Conservation (phyloP, 2,113 vertebrate species). For the Embiotoca jacksoni region DNA sequence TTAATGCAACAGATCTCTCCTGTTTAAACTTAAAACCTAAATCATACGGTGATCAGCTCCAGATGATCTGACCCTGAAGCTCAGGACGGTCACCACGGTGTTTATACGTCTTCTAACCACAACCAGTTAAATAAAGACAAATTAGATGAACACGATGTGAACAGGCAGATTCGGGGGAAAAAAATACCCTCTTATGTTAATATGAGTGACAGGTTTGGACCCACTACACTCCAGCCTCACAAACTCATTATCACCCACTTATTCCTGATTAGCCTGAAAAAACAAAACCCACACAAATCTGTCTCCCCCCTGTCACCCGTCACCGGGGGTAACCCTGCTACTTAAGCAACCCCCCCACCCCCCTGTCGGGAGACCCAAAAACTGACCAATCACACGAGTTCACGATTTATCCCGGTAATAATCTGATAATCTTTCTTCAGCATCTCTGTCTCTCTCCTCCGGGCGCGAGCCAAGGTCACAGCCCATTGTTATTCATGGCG, state of each 20-base stretch:
- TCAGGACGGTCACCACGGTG: background rate
- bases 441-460: conserved; percentile 21
- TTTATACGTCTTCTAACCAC: too few relatives aligned
- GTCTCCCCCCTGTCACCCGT: background rate
- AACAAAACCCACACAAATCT: too few relatives aligned
- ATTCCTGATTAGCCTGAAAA: conserved; percentile 58
- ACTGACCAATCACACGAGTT: conserved; percentile 56
- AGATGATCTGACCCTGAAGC: background rate
- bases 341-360: conserved; percentile 1
- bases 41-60: too few relatives aligned
- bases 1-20: too few relatives aligned
- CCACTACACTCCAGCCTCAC: background rate
- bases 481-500: conserved; percentile 66
- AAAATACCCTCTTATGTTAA: background rate
- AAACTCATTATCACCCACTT: conserved; percentile 40
- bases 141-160: too few relatives aligned
- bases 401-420: conserved; percentile 53
- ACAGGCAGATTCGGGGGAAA: too few relatives aligned
- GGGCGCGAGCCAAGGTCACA: conserved; percentile 64
- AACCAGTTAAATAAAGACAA: too few relatives aligned
- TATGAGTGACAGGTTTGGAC: background rate
- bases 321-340: conserved; percentile 4
- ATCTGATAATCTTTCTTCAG: conserved; percentile 70
- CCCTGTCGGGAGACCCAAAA: conserved; percentile 25
- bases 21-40: too few relatives aligned